Base-by-base conservation (phyloP, 2,888 invertebrate species). In the Troglohyphantes excavatus region DNA sequence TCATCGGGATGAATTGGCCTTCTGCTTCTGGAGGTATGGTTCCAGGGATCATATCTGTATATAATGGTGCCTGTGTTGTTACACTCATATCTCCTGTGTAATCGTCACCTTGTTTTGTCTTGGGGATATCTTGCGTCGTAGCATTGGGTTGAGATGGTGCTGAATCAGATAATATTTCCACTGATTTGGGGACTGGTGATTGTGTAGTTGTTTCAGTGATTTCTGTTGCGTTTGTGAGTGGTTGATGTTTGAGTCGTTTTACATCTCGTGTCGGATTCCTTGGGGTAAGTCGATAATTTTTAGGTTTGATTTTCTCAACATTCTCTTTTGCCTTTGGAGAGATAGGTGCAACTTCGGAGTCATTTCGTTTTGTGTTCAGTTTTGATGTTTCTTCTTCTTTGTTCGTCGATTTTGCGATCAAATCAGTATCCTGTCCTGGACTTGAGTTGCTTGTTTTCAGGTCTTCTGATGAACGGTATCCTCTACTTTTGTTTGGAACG, bases 91-190 rank as follows among this genome's bases (percentile, higher is more conserved):
- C 11, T 5, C 46, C 46, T 13, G 17, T 17, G 7, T 46, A 7
- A 26, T 46, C 26, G 23, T 17, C 2, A 17, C 59, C 33, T 21
- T 19, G 29, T 7, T 9, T 17, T 21, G 29, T 2, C 0, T 29
- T 11, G n/a, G 33, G 17, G 13, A 21, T 27, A n/a, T 29, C 17
- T 11, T 61, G 59, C 0, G n/a, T 33, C 6, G 6, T n/a, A 0
- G 78, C 23, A 6, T 23, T 43, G 23, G 29, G 27, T n/a, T 39
- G 43, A 23, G 2, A 6, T 17, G 11, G 43, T 11, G 43, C 21
- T 17, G 1, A 13, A 26, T 78, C 78, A 61, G 63, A 43, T 0
- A 65, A 9, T 21, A 78, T 65, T 63, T 78, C 78, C 0, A 65
- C 43, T 0, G 78, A 78, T 23, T 65, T 78, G 0, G 65, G 78